Conservation (phyloP, 2,888 invertebrate genomes). For the Drosophila anomalipes region DNA sequence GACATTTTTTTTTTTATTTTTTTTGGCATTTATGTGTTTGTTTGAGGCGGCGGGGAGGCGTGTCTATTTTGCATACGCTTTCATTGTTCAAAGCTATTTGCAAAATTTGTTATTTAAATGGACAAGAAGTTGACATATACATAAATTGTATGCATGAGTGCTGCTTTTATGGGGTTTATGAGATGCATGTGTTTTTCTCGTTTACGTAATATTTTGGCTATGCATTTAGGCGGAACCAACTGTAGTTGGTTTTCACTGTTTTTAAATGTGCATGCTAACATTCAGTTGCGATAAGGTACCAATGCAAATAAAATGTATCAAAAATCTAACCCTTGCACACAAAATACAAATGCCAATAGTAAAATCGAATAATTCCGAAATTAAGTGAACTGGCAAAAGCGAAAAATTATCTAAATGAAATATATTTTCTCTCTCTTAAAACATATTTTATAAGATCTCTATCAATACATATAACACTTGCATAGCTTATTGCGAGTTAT, state of each 20-base stretch:
- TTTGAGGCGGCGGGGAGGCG: not conserved
- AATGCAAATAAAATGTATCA: not conserved
- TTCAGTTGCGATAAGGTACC: not conserved
- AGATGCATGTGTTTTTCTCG: constrained; percentile 31
- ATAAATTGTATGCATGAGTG: constrained; percentile 60
- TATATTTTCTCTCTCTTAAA: not conserved
- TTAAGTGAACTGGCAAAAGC: not conserved
- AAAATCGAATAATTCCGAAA: not conserved
- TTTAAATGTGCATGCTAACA: constrained; percentile 16
- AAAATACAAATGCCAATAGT: not conserved
- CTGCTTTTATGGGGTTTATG: constrained; percentile 5
- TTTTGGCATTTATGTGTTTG: constrained; percentile 9
- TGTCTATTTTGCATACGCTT: constrained; percentile 57
- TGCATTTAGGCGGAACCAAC: constrained; percentile 12
- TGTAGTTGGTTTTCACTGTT: constrained; percentile 3
- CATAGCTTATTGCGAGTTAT: not conserved
- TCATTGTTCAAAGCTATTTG: constrained; percentile 64
- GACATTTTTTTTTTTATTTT: constrained; percentile 25
- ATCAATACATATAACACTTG: not conserved
- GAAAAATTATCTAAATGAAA: not conserved
- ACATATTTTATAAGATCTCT: not conserved
- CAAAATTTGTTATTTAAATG: constrained; percentile 73
- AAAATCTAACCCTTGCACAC: not conserved
- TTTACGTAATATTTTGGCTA: constrained; percentile 51
- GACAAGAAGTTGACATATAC: constrained; percentile 51